phyloP scores from a whole-genome alignment of 2,888 invertebrate species.

The Xanthorhoe spadicearia region DNA sequence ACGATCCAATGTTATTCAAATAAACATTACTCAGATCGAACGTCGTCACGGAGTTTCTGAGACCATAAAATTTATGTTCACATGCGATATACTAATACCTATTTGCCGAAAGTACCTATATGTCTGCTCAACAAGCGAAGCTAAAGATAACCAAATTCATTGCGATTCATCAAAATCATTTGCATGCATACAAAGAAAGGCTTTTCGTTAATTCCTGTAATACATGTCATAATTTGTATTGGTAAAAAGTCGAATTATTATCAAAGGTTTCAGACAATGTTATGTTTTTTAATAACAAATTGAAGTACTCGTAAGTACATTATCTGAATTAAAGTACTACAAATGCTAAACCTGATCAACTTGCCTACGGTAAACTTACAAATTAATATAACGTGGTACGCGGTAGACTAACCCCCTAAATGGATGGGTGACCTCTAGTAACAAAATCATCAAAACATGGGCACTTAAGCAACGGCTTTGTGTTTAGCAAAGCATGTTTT shows the following conservation, averaged over 20 bases:
- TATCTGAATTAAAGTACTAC: too few species aligned
- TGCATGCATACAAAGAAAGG: constrained; percentile 40
- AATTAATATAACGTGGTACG: too few species aligned
- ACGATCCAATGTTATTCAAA: constrained; percentile 73
- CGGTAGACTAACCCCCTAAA: neutral
- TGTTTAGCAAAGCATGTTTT: too few species aligned
- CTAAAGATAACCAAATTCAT: constrained; percentile 36
- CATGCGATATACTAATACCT: constrained; percentile 35
- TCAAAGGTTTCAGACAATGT: too few species aligned
- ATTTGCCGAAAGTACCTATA: constrained; percentile 31
- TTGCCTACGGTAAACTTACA: too few species aligned
- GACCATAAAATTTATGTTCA: constrained; percentile 67
- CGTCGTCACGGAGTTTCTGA: constrained; percentile 66
- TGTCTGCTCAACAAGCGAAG: constrained; percentile 41
- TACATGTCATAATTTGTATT: neutral
- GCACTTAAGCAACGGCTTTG: too few species aligned
- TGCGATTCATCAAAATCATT: constrained; percentile 41
- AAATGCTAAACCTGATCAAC: too few species aligned
- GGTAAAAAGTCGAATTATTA: neutral
- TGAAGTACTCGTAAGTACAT: too few species aligned
- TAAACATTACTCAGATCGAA: constrained; percentile 72
- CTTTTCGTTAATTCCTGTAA: constrained; percentile 13
- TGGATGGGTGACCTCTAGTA: neutral
- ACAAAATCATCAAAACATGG: neutral
- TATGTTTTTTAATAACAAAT: too few species aligned